Percentiles rank a stretch among this genome's conserved stretches.
These are phyloP conservation scores for Chaunax sp. DNA, from an alignment of 2,797 vertebrate genomes.

Conservation along the genomic window DNA sequence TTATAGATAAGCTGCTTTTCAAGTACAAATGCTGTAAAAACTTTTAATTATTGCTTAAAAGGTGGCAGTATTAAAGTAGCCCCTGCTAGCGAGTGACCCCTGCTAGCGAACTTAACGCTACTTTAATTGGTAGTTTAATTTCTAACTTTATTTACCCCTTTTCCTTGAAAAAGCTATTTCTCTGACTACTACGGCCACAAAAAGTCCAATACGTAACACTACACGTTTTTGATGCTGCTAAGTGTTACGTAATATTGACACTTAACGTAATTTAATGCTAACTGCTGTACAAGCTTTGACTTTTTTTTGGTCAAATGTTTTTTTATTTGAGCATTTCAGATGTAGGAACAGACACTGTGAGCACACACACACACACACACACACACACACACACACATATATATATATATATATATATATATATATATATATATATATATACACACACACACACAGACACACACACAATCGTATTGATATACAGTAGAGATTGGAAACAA, in stretches of 20 bases:
- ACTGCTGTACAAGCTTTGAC: too few relatives aligned
- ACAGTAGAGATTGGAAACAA: too few relatives aligned
- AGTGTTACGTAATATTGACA: constrained; percentile 62
- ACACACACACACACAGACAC: too few relatives aligned
- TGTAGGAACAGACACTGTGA: too few relatives aligned
- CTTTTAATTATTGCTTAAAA: background rate
- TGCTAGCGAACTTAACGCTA: constrained; percentile 27
- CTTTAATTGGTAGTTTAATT: background rate
- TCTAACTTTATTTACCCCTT: background rate
- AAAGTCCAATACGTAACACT: background rate
- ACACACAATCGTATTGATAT: too few relatives aligned
- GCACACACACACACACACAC: too few relatives aligned
- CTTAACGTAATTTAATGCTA: constrained; percentile 24
- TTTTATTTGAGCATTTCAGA: too few relatives aligned
- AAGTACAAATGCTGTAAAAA: constrained; percentile 1
- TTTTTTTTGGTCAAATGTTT: background rate
- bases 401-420: too few relatives aligned
- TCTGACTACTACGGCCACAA: background rate
- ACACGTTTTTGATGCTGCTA: constrained; percentile 11
- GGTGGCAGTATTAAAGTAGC: constrained; percentile 11
- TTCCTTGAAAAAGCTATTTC: background rate
- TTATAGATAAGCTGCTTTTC: background rate
- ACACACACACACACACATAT: too few relatives aligned
- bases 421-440: too few relatives aligned
- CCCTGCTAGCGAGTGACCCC: background rate